Evolutionary conservation across 2,797 vertebrate species (phyloP).

Genomic region (Buphagus erythrorhynchus): DNA sequence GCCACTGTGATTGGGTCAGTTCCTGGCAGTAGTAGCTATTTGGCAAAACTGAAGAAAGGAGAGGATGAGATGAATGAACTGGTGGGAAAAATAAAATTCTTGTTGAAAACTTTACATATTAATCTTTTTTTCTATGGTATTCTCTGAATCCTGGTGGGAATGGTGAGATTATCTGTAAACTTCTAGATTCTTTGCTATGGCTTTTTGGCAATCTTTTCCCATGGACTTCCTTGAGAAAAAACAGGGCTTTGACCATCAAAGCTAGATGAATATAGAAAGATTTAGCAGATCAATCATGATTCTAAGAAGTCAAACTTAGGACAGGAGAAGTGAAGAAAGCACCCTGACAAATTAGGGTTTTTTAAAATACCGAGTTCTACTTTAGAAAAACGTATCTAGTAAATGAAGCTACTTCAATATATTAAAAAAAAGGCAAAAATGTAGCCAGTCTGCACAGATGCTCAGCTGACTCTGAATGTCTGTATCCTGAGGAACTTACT

Average conservation of each 20-base stretch:
- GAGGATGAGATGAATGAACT: neutral
- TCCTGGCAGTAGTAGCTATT: neutral
- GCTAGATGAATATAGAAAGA: neutral
- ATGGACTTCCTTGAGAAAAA: neutral
- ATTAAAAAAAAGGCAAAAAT: neutral
- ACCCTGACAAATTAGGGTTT: rapidly evolving
- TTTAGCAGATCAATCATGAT: neutral
- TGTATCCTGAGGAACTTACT: neutral
- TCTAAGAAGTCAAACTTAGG: neutral
- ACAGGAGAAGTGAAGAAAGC: neutral
- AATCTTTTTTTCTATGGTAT: rapidly evolving
- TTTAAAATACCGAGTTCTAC: neutral
- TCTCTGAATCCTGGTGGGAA: neutral
- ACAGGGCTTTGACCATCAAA: neutral
- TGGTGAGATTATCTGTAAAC: neutral
- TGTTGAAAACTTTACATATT: neutral
- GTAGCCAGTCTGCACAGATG: neutral
- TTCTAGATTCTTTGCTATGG: neutral
- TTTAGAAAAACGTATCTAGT: neutral
- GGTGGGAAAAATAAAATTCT: neutral
- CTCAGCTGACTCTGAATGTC: neutral
- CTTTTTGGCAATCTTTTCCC: neutral
- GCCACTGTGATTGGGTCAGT: neutral
- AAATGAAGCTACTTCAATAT: neutral
- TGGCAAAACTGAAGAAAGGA: neutral